Conservation (phyloP, 2,113 vertebrate species). For the Pelecanoides urinatrix region DNA sequence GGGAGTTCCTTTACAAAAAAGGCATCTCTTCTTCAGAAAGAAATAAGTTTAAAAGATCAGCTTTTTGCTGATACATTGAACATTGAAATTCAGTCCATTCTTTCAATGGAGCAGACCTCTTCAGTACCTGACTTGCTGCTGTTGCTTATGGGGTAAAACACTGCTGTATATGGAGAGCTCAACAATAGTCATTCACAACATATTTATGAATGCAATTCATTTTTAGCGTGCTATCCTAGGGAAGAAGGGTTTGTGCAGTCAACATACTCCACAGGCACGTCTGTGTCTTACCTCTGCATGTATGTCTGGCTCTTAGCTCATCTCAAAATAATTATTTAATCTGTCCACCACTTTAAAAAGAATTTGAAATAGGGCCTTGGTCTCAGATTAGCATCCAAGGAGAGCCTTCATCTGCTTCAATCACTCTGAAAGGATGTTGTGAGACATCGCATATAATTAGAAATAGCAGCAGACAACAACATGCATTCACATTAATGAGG, state of each 20-base stretch:
- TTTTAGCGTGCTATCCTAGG: neutral
- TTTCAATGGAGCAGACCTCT: neutral
- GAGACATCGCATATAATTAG: neutral
- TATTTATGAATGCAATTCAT: neutral
- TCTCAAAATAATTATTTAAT: neutral
- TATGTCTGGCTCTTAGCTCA: neutral
- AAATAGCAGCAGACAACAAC: neutral
- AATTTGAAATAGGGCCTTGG: neutral
- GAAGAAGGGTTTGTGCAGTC: neutral
- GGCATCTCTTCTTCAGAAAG: neutral
- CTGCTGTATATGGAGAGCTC: neutral
- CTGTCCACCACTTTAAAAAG: neutral
- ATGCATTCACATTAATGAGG: neutral
- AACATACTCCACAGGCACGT: fast-evolving
- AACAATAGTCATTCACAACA: neutral
- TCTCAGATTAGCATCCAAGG: neutral
- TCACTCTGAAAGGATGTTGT: neutral
- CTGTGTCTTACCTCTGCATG: neutral
- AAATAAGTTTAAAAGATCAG: neutral
- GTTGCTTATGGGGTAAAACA: neutral
- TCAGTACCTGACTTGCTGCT: neutral
- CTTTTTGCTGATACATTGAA: neutral
- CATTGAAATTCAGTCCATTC: neutral
- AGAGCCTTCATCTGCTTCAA: neutral
- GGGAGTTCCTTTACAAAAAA: neutral